These are phyloP conservation scores for Tachina fera DNA, from an alignment of 2,888 invertebrate species.

Conservation along the genomic window DNA sequence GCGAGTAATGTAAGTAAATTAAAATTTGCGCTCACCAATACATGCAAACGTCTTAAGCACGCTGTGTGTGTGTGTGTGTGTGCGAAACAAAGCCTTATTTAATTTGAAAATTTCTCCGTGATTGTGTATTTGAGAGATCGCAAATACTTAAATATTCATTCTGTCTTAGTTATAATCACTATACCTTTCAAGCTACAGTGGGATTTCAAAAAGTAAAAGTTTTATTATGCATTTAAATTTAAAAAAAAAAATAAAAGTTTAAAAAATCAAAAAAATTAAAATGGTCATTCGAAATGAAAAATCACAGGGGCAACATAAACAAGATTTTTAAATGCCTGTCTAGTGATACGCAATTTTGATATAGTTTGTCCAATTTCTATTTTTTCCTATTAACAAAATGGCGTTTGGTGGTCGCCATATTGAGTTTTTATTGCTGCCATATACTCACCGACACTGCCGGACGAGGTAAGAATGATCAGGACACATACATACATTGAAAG, in stretches of 20 bases:
- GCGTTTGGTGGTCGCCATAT: too few species aligned
- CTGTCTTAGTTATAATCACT: slow-evolving; percentile 72
- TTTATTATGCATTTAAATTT: neutral
- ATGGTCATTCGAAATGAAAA: neutral
- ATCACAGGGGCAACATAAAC: too few species aligned
- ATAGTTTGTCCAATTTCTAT: too few species aligned
- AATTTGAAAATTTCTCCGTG: slow-evolving; percentile 37
- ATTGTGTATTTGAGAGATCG: slow-evolving; percentile 58
- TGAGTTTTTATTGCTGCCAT: too few species aligned
- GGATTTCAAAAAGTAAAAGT: slow-evolving; percentile 19
- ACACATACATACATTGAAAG: too few species aligned
- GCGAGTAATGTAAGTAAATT: slow-evolving; percentile 79
- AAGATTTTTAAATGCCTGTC: too few species aligned
- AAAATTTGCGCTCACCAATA: slow-evolving; percentile 74
- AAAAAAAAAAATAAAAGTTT: neutral
- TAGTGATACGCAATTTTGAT: too few species aligned
- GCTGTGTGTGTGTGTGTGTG: slow-evolving; percentile 21
- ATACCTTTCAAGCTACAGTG: slow-evolving; percentile 74
- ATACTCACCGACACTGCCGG: too few species aligned
- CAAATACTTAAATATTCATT: slow-evolving; percentile 65
- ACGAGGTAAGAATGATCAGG: too few species aligned
- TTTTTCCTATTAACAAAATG: too few species aligned
- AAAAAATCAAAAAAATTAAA: neutral
- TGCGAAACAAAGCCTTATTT: slow-evolving; percentile 34
- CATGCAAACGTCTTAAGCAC: slow-evolving; percentile 15